Evolutionary conservation across 2,888 invertebrate genomes (phyloP), one percentile per base, ranked within the genome.

Genomic region (Achlya flavicornis): DNA sequence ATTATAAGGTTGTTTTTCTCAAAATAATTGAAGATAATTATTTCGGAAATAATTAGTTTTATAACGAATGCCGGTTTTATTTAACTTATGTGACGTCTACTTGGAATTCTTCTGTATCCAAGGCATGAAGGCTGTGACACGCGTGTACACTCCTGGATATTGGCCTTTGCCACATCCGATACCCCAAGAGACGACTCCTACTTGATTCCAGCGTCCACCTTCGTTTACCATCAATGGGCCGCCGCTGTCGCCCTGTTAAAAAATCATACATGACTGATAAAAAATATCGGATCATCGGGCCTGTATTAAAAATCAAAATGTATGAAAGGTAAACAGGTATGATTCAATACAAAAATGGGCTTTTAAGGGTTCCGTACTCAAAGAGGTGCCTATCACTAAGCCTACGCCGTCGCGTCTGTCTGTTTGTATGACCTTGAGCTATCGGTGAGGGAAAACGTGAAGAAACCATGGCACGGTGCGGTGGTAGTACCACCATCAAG

Each of bases 81-180:
- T 58, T 41, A 41, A 12, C 41, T 12, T 41, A 48, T 14, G 62
- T 62, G 3, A 33, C 12, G 26, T 48, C 63, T 94, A 96, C 87
- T 96, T 96, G 63, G 97, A 94, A 88, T 98, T 98, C 89, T 97
- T 97, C 79, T 95, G 95, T 81, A 98, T 97, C 98, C 98, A 98
- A 33, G 97, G 96, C 76, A 97, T 87, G 93, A 97, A 97, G 74
- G 96, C 95, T 60, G 97, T 96, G 66, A 98, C 96, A 74, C 98
- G 95, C 0, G 98, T 97, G 88, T 98, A 98, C 4, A 98, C 98
- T 16, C 98, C 98, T 0, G 98, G 98, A 89, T 97, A 98, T 82
- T 97, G 97, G 26, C 97, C 97, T 90, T 98, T 97, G 64, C 98
- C 98, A 84, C 98, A 98, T 48, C 97, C 98, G 76, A 98, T 98